These are phyloP conservation scores for Nephrotoma guestfalica DNA, from an alignment of 2,888 invertebrate genomes.

Conservation along the genomic window DNA sequence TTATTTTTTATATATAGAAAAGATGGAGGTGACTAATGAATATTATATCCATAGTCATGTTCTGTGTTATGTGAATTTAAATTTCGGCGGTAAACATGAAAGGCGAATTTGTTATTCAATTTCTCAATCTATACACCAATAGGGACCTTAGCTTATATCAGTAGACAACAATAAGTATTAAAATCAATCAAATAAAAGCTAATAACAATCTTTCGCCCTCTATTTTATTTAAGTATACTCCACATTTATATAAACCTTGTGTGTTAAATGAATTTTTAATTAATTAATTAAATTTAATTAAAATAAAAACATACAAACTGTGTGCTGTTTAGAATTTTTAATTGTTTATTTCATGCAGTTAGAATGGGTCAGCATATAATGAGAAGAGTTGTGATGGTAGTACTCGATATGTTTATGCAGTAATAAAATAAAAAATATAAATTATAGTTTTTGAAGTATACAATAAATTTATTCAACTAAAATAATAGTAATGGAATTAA, in stretches of 20 bases:
- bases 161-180: neutral
- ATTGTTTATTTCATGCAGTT: neutral
- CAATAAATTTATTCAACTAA: neutral
- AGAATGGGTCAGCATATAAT: neutral
- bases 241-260: neutral
- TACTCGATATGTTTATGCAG: neutral
- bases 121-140: neutral
- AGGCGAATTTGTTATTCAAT: neutral
- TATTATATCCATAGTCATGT: neutral
- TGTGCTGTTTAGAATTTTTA: neutral
- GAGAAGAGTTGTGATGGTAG: neutral
- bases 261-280: neutral
- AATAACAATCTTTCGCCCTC: neutral
- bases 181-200: neutral
- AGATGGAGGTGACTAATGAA: neutral
- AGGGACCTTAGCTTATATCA: neutral
- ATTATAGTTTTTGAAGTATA: neutral
- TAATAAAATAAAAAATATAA: neutral
- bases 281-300: neutral
- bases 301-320: neutral
- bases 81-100: neutral
- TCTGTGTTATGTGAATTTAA: neutral
- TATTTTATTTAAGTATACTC: neutral
- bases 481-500: neutral
- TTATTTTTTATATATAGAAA: neutral